phyloP scores from a whole-genome alignment of 2,113 vertebrate genomes.

The Corythornis vintsioides region DNA sequence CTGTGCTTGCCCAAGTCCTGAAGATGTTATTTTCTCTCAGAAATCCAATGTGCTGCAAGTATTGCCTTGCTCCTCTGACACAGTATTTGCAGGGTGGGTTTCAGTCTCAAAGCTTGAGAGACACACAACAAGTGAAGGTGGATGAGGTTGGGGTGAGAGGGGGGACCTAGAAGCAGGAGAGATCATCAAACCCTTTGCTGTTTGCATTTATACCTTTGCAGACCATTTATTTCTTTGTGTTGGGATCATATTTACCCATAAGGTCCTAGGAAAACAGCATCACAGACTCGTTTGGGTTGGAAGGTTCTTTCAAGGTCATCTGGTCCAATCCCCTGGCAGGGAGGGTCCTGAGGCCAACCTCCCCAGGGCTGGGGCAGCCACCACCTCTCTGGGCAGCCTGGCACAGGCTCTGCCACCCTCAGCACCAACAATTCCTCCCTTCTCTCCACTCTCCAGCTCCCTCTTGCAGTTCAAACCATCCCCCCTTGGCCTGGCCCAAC shows the following conservation, averaged over 20 bases:
- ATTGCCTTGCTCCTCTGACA: rapidly evolving
- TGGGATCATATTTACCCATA: slow-evolving; percentile 12
- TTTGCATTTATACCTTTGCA: background rate
- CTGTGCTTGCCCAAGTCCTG: background rate
- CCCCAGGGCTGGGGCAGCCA: too few relatives aligned
- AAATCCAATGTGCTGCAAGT: rapidly evolving
- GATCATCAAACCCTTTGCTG: background rate
- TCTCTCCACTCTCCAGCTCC: too few relatives aligned
- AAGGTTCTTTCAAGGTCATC: background rate
- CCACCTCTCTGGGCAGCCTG: too few relatives aligned
- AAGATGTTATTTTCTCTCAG: background rate
- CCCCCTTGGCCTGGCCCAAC: too few relatives aligned
- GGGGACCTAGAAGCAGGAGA: background rate
- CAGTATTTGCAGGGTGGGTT: background rate
- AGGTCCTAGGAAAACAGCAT: background rate
- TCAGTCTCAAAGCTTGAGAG: background rate
- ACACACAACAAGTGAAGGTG: background rate
- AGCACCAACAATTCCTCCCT: too few relatives aligned
- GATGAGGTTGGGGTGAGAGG: background rate
- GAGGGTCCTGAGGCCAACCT: background rate
- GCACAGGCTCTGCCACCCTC: too few relatives aligned
- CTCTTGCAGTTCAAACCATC: too few relatives aligned
- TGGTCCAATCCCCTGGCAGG: background rate
- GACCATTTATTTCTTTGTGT: background rate
- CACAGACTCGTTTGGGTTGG: background rate